Percentiles rank a stretch among this genome's conserved stretches.
Evolutionary conservation across 2,888 invertebrate genomes (phyloP).

Genomic region (Orthonevra nobilis): DNA sequence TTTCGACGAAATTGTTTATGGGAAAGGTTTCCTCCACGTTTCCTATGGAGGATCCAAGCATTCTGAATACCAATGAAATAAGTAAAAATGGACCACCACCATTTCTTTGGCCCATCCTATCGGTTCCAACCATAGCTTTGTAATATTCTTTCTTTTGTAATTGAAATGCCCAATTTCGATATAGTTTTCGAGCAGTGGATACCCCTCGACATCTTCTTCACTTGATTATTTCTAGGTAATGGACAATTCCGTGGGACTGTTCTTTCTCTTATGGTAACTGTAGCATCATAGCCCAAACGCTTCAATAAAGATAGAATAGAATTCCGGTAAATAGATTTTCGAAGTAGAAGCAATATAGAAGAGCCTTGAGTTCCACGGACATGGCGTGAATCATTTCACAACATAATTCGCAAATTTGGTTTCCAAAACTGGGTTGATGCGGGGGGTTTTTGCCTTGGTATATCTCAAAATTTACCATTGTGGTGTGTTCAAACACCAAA

Average conservation of each 20-base stretch:
- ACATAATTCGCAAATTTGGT: background rate
- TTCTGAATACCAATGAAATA: too few species aligned
- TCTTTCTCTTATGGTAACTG: background rate
- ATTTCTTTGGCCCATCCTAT: too few species aligned
- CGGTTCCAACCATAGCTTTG: background rate
- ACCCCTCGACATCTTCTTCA: slow-evolving; percentile 6
- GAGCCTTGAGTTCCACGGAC: background rate
- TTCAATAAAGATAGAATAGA: background rate
- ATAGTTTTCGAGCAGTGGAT: slow-evolving; percentile 11
- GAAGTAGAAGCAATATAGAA: slow-evolving; percentile 4
- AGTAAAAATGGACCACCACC: too few species aligned
- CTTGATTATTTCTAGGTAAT: slow-evolving; percentile 4
- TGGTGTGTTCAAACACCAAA: background rate
- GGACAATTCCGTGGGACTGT: background rate
- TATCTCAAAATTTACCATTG: slow-evolving; percentile 9
- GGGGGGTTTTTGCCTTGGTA: background rate
- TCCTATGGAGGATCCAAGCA: too few species aligned
- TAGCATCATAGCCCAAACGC: background rate
- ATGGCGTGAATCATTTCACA: slow-evolving; percentile 8
- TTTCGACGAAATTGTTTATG: too few species aligned
- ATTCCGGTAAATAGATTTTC: background rate
- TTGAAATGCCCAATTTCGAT: background rate
- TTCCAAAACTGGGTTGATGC: background rate
- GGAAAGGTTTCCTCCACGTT: too few species aligned
- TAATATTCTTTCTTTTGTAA: background rate